phyloP scores from a whole-genome alignment of 2,797 vertebrate species.

The Lacerta bilineata region DNA sequence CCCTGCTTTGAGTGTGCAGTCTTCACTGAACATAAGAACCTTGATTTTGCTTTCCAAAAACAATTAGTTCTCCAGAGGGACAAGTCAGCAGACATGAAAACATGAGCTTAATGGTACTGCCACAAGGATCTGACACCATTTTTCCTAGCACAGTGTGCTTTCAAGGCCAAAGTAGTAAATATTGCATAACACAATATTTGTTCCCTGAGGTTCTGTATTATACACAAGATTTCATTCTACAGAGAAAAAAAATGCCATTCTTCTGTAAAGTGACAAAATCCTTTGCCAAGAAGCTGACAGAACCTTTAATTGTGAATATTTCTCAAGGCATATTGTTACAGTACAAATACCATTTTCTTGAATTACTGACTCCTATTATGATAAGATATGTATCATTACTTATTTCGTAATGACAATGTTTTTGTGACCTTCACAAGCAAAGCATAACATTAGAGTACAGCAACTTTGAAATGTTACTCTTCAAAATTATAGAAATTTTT shows the following conservation, averaged over 20 bases:
- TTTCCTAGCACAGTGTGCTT: background rate
- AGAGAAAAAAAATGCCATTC: conserved; percentile 50
- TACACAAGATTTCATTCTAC: conserved; percentile 26
- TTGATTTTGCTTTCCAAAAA: conserved; percentile 41
- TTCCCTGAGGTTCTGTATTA: conserved; percentile 47
- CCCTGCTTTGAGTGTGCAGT: background rate
- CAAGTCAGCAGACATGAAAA: conserved; percentile 42
- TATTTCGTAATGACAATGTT: conserved; percentile 45
- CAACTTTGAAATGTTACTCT: conserved; percentile 43
- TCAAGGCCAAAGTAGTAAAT: conserved; percentile 39
- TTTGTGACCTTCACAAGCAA: conserved; percentile 62
- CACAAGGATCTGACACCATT: background rate
- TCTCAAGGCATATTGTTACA: conserved; percentile 50
- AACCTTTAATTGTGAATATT: conserved; percentile 68
- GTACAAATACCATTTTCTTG: conserved; percentile 58
- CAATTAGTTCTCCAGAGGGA: conserved; percentile 30
- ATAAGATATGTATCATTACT: conserved; percentile 43
- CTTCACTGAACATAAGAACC: conserved; percentile 19
- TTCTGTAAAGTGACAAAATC: conserved; percentile 46
- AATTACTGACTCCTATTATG: conserved; percentile 64
- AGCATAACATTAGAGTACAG: conserved; percentile 42
- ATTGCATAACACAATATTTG: conserved; percentile 33
- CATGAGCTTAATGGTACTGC: background rate
- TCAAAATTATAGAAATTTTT: conserved; percentile 49
- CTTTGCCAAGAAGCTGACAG: conserved; percentile 63